These are phyloP conservation scores for Leptinotarsa texana DNA, from an alignment of 1,140 invertebrate genomes.

Conservation along the genomic window DNA sequence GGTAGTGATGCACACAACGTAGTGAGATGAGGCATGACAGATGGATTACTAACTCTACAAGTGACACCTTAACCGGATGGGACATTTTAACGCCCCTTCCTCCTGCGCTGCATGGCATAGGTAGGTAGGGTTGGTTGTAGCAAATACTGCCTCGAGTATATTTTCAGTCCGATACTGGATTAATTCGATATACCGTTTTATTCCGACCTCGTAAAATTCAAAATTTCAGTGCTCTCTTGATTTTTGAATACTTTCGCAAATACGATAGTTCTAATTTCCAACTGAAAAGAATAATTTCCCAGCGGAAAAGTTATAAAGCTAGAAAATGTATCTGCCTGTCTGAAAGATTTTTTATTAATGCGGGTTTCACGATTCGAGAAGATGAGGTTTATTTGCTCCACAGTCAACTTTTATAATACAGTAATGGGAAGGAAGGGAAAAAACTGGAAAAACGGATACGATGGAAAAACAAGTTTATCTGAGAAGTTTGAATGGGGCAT, in stretches of 20 bases:
- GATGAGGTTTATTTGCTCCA: not conserved
- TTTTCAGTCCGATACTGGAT: too few species aligned
- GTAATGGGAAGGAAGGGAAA: not conserved
- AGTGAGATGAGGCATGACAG: too few species aligned
- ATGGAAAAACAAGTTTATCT: too few species aligned
- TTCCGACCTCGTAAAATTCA: not conserved
- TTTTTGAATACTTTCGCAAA: slow-evolving; percentile 5
- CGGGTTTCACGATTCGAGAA: not conserved
- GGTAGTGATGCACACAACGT: too few species aligned
- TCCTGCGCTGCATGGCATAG: too few species aligned
- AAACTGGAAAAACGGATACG: too few species aligned
- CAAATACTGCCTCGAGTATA: too few species aligned
- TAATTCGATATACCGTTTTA: not conserved
- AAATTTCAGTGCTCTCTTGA: not conserved
- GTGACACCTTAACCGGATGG: too few species aligned
- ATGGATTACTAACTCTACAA: too few species aligned
- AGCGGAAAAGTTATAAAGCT: slow-evolving; percentile 12
- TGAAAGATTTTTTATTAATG: slow-evolving; percentile 8
- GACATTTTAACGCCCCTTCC: too few species aligned
- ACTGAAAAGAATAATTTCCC: slow-evolving; percentile 7
- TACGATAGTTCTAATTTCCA: slow-evolving; percentile 5
- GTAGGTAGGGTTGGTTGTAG: too few species aligned
- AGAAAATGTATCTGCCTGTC: slow-evolving; percentile 9
- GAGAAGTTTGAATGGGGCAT: too few species aligned
- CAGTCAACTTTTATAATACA: not conserved